Conservation (phyloP, 2,113 vertebrate genomes). For the Labeo catla region DNA sequence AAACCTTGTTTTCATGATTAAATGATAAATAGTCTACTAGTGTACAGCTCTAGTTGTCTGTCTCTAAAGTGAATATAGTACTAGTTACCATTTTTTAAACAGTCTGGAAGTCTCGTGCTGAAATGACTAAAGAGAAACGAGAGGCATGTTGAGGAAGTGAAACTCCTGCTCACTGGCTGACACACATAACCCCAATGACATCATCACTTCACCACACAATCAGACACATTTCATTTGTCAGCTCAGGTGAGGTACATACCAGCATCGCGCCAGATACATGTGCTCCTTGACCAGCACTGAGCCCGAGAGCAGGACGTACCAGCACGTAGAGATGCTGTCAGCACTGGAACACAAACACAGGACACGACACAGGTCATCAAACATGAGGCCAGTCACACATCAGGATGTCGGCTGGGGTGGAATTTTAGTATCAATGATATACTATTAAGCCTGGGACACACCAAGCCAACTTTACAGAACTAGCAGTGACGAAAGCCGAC, state of each 20-base stretch:
- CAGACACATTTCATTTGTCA: neutral
- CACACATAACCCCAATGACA: neutral
- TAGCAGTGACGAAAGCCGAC: no score
- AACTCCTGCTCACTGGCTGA: neutral
- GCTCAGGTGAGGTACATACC: conserved; percentile 77
- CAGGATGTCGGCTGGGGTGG: no score
- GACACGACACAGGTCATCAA: neutral
- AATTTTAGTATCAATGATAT: neutral
- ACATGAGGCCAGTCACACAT: neutral
- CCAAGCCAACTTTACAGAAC: no score
- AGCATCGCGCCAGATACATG: conserved; percentile 94
- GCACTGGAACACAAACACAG: conserved; percentile 77
- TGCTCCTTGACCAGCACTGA: conserved; percentile 95
- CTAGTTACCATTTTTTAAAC: neutral
- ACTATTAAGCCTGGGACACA: no score
- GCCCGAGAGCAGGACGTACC: conserved; percentile 96
- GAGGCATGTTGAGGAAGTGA: neutral
- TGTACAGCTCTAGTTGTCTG: neutral
- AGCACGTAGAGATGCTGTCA: conserved; percentile 90
- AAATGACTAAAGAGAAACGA: neutral
- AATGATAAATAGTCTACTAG: neutral
- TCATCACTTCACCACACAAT: neutral
- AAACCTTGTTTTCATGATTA: neutral
- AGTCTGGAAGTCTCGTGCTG: neutral
- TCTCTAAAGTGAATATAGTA: neutral